phyloP scores from a whole-genome alignment of 2,888 invertebrate species.

The Peribatodes rhomboidaria region DNA sequence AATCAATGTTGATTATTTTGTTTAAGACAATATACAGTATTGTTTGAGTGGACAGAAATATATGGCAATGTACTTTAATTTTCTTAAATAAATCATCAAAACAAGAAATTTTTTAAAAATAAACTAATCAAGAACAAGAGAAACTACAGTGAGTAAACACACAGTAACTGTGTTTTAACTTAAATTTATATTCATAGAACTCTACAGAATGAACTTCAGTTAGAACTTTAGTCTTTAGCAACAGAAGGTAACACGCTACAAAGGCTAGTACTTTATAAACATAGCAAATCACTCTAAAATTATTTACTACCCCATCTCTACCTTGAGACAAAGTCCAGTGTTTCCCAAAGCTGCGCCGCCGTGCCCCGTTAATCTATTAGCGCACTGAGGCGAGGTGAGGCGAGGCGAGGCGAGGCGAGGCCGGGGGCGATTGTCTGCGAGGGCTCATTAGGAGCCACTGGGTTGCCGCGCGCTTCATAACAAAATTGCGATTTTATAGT shows the following conservation, averaged over 20 bases:
- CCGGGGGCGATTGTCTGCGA: slow-evolving; percentile 42
- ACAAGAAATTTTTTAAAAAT: too few species aligned
- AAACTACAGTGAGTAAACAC: too few species aligned
- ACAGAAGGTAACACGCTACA: too few species aligned
- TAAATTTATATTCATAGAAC: neutral
- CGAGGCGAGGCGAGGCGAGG: slow-evolving; percentile 33
- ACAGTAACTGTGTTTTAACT: neutral
- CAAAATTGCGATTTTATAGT: slow-evolving; percentile 66
- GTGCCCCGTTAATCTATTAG: slow-evolving; percentile 60
- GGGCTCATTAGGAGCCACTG: slow-evolving; percentile 72
- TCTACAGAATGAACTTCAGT: too few species aligned
- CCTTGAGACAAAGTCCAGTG: slow-evolving; percentile 35
- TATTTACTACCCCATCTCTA: slow-evolving; percentile 22
- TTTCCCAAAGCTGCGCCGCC: slow-evolving; percentile 32
- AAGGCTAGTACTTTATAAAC: too few species aligned
- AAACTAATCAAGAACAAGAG: too few species aligned
- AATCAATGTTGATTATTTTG: neutral
- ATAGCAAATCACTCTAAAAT: neutral
- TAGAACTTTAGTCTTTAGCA: too few species aligned
- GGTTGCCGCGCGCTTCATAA: slow-evolving; percentile 69
- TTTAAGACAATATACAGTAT: too few species aligned
- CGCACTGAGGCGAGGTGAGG: neutral
- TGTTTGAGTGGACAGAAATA: too few species aligned
- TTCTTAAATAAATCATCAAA: too few species aligned
- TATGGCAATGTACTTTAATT: too few species aligned